Conservation (phyloP, 1,140 invertebrate genomes). For the Drosophila seguyi region DNA sequence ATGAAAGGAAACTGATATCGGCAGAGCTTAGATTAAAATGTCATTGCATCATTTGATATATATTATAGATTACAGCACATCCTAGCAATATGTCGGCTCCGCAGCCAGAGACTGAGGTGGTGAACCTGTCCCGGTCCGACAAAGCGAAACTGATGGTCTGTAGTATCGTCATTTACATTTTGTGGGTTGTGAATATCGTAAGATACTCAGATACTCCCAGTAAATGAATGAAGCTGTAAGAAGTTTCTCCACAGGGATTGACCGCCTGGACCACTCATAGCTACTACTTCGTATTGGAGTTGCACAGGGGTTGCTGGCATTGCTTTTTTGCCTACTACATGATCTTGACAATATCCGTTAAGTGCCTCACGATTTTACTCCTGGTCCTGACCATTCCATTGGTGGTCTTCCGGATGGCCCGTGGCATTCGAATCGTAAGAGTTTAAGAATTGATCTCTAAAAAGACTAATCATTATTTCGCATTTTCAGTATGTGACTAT, state of each 20-base stretch:
- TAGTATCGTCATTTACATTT: not conserved
- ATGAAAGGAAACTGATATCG: too few species aligned
- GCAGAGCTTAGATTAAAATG: too few species aligned
- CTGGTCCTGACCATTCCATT: not conserved
- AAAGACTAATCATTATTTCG: too few species aligned
- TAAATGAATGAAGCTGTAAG: too few species aligned
- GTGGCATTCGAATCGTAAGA: slow-evolving; percentile 38
- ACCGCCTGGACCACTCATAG: not conserved
- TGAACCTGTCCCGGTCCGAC: not conserved
- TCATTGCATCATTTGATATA: not conserved
- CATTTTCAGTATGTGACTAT: slow-evolving; percentile 19
- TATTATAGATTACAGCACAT: not conserved
- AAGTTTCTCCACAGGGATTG: not conserved
- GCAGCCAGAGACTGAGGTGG: not conserved
- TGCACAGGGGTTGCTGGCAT: not conserved
- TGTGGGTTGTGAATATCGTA: not conserved
- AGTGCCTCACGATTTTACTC: not conserved
- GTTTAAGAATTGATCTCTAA: too few species aligned
- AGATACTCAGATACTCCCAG: not conserved
- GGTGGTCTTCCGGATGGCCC: not conserved
- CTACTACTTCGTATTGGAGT: not conserved
- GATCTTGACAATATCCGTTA: not conserved
- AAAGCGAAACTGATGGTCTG: not conserved
- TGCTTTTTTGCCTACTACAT: not conserved
- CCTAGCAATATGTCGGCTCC: not conserved